Evolutionary conservation across 2,888 invertebrate genomes (phyloP).

Genomic region (Andrena flavipes): DNA sequence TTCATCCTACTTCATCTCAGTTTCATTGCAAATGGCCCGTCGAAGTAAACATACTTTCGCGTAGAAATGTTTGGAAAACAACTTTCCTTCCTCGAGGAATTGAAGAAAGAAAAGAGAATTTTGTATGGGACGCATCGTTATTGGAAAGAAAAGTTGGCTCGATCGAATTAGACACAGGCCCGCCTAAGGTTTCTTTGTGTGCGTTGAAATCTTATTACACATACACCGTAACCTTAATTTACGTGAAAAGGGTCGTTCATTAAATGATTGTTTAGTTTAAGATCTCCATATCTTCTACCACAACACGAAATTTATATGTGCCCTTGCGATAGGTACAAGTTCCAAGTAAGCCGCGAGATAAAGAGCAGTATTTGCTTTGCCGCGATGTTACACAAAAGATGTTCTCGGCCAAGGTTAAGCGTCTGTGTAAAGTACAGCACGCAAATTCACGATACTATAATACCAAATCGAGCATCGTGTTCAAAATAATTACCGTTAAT

Average conservation of each 20-base stretch:
- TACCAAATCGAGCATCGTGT: not conserved
- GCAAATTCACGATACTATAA: not conserved
- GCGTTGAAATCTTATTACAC: conserved; percentile 1
- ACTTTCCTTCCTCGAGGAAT: not conserved
- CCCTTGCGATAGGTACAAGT: not conserved
- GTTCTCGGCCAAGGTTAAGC: conserved; percentile 1
- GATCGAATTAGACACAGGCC: not conserved
- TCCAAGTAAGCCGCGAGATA: not conserved
- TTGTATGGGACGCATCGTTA: not conserved
- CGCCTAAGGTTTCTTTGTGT: conserved; percentile 14
- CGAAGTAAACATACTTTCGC: not conserved
- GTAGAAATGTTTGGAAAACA: not conserved
- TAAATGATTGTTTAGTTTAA: not conserved
- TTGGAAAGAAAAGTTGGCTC: not conserved
- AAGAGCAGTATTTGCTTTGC: conserved; percentile 2
- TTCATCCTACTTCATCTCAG: not conserved
- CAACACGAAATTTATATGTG: not conserved
- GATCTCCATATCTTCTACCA: not conserved
- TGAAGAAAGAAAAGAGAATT: no score
- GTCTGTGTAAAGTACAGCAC: not conserved
- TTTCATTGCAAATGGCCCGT: not conserved
- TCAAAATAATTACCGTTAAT: not conserved
- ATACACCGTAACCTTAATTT: not conserved
- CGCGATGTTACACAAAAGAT: conserved; percentile 6
- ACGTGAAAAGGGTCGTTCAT: not conserved